A percentile compares a stretch with the other conserved stretches of the same genome.
phyloP scores from a whole-genome alignment of 2,113 vertebrate species.

The Hippocampus guttulatus region DNA sequence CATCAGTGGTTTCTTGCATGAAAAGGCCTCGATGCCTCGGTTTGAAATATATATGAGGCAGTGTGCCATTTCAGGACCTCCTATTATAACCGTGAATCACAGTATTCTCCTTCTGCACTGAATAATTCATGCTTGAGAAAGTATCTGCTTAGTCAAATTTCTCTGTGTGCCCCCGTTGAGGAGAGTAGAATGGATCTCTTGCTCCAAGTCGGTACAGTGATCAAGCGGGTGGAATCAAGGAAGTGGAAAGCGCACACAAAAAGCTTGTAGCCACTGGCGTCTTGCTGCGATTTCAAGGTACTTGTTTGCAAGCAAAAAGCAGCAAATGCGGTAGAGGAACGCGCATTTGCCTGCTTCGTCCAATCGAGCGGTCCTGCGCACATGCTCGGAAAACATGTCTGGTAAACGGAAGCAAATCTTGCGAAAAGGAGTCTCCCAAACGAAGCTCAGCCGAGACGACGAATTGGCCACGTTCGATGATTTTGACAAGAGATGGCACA shows the following conservation, averaged over 20 bases:
- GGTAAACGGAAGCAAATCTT: too few species aligned
- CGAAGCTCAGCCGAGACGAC: too few species aligned
- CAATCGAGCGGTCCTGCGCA: too few species aligned
- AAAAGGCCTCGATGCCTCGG: slow-evolving; percentile 41
- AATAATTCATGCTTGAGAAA: slow-evolving; percentile 62
- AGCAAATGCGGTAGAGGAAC: neutral
- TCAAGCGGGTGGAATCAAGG: slow-evolving; percentile 7
- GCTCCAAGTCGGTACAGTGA: slow-evolving; percentile 18
- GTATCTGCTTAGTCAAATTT: slow-evolving; percentile 65
- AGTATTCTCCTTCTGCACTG: slow-evolving; percentile 48
- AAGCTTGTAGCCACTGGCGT: neutral
- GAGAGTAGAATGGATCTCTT: slow-evolving; percentile 27
- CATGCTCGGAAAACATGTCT: too few species aligned
- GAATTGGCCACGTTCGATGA: too few species aligned
- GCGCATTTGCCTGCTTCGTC: too few species aligned
- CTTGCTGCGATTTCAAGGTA: neutral
- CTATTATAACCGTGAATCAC: slow-evolving; percentile 61
- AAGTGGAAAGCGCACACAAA: neutral
- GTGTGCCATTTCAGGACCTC: slow-evolving; percentile 58
- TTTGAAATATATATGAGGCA: slow-evolving; percentile 64
- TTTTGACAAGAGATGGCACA: too few species aligned
- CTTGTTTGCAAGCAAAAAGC: neutral
- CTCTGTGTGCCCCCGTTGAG: slow-evolving; percentile 30
- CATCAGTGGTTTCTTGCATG: slow-evolving; percentile 35
- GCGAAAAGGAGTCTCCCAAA: too few species aligned